Conservation (phyloP, 2,888 invertebrate species). For the Habrosyne pyritoides region DNA sequence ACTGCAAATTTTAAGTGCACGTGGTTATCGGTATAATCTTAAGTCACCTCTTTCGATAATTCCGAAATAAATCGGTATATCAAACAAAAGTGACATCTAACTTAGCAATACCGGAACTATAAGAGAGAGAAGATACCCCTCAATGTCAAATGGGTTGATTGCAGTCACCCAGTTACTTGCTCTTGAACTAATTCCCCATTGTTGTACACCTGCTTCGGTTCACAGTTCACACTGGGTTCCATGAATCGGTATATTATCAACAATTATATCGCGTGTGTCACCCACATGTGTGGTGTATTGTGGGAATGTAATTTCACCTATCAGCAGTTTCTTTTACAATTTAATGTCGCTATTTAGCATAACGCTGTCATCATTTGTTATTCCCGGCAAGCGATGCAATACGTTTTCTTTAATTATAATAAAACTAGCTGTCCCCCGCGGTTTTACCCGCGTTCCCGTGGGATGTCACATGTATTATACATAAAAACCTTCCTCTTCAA, state of each 20-base stretch:
- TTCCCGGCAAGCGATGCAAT: no score
- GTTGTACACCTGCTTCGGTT: slow-evolving; percentile 29
- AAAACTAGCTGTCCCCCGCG: no score
- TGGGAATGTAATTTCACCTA: background rate
- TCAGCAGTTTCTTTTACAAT: background rate
- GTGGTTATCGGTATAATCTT: no score
- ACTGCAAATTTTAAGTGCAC: no score
- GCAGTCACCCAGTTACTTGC: slow-evolving; percentile 21
- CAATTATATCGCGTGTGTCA: background rate
- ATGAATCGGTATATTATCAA: slow-evolving; percentile 25
- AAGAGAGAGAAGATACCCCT: slow-evolving; percentile 34
- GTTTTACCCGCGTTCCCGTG: no score
- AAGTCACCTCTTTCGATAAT: no score
- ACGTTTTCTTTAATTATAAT: no score
- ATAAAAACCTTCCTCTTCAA: no score
- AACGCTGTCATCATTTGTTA: no score
- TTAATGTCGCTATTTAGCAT: background rate
- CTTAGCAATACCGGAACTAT: slow-evolving; percentile 38
- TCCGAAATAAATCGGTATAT: no score
- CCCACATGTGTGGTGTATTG: background rate
- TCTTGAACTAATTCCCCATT: slow-evolving; percentile 55
- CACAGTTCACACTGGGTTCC: slow-evolving; percentile 35
- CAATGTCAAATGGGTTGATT: slow-evolving; percentile 37
- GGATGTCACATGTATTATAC: no score
- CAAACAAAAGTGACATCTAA: no score